Evolutionary conservation across 2,113 vertebrate genomes (phyloP).

Genomic region (rabbit (Oryctolagus cuniculus)): mOryCun1.1 NC_091442.1:36473501-36474000

Average conservation of each 20-base stretch:
- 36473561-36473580: background rate
- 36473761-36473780: conserved; percentile 63
- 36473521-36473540: conserved; percentile 24
- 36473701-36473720: conserved; percentile 46
- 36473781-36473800: conserved; percentile 68
- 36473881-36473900: conserved; percentile 48
- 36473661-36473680: conserved; percentile 59
- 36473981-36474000: conserved; percentile 12
- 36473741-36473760: conserved; percentile 62
- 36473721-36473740: conserved; percentile 69
- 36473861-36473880: conserved; percentile 30
- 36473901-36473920: conserved; percentile 49
- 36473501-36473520: background rate
- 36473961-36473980: background rate
- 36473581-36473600: conserved; percentile 31
- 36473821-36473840: conserved; percentile 57
- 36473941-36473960: conserved; percentile 34
- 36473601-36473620: conserved; percentile 69
- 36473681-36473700: conserved; percentile 73
- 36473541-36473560: conserved; percentile 32
- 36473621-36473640: conserved; percentile 57
- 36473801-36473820: conserved; percentile 63
- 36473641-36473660: conserved; percentile 65
- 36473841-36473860: conserved; percentile 64
- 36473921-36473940: conserved; percentile 52